Evolutionary conservation across 2,797 vertebrate genomes (phyloP).

Genomic region (Sebastes ruberrimus): DNA sequence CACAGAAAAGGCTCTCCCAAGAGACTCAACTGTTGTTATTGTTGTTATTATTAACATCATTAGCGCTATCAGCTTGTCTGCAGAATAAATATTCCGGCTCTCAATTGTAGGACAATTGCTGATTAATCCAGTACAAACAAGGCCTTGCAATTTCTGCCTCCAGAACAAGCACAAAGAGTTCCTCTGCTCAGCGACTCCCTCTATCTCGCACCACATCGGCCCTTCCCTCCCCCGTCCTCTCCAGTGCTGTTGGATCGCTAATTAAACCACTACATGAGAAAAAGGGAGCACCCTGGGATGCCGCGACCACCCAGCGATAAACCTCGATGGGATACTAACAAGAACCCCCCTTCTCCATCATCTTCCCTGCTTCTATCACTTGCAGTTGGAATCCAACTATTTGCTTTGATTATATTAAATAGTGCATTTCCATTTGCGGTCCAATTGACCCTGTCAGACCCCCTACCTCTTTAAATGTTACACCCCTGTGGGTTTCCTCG

Average conservation of each 20-base stretch:
- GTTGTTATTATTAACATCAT: constrained; percentile 77
- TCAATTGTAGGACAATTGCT: constrained; percentile 59
- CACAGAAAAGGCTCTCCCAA: constrained; percentile 67
- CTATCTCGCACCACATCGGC: constrained; percentile 11
- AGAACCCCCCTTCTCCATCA: constrained; percentile 9
- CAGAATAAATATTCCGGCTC: constrained; percentile 69
- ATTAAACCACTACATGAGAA: constrained; percentile 57
- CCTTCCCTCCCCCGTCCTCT: constrained; percentile 11
- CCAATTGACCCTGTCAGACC: constrained; percentile 40
- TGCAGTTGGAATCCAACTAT: constrained; percentile 27
- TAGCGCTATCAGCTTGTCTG: constrained; percentile 68
- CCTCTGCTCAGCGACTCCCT: constrained; percentile 11
- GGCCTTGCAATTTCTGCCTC: constrained; percentile 47
- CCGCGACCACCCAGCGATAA: constrained; percentile 48
- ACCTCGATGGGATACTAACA: constrained; percentile 53
- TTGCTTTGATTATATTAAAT: constrained; percentile 66
- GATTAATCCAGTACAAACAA: constrained; percentile 74
- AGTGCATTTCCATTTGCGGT: constrained; percentile 47
- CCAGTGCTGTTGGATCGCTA: constrained; percentile 33
- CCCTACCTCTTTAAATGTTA: constrained; percentile 38
- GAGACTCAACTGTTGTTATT: constrained; percentile 73
- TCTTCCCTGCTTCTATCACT: constrained; percentile 10
- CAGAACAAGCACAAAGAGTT: constrained; percentile 49
- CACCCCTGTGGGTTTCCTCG: constrained; percentile 23
- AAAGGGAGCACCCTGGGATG: constrained; percentile 51